Conservation (phyloP, 2,797 vertebrate species). For the Sebastes dallii region DNA sequence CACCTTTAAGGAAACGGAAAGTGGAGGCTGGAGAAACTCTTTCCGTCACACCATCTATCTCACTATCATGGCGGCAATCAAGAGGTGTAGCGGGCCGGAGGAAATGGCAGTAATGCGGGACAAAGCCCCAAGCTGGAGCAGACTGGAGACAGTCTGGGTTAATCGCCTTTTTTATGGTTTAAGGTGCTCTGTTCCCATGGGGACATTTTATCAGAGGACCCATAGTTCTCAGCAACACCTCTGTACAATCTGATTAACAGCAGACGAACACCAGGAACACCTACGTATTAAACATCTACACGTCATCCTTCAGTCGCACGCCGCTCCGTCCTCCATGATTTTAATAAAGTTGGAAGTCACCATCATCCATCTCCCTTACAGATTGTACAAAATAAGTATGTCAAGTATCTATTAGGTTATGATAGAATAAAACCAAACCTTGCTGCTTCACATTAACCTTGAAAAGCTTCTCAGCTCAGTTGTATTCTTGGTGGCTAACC, state of each 20-base stretch:
- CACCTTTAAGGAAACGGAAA: background rate
- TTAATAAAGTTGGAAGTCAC: background rate
- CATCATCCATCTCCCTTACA: background rate
- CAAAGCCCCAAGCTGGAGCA: conserved; percentile 13
- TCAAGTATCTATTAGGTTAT: background rate
- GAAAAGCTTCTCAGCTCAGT: background rate
- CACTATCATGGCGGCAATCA: conserved; percentile 17
- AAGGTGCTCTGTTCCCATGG: conserved; percentile 28
- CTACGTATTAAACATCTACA: background rate
- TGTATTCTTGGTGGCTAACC: background rate
- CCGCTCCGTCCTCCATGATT: background rate
- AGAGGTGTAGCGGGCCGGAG: background rate
- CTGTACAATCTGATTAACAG: conserved; percentile 1
- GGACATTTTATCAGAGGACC: conserved; percentile 31
- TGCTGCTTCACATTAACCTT: background rate
- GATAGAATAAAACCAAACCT: background rate
- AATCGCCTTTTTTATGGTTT: conserved; percentile 47
- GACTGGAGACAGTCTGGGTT: conserved; percentile 25
- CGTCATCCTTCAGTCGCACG: background rate
- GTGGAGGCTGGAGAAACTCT: conserved; percentile 6
- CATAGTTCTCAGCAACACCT: conserved; percentile 11
- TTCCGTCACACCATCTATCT: conserved; percentile 9
- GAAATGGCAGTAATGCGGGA: conserved; percentile 35
- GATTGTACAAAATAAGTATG: accelerated
- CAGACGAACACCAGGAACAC: background rate